Evolutionary conservation across 2,797 vertebrate genomes (phyloP).

Genomic region (Scomberomorus guttatus): DNA sequence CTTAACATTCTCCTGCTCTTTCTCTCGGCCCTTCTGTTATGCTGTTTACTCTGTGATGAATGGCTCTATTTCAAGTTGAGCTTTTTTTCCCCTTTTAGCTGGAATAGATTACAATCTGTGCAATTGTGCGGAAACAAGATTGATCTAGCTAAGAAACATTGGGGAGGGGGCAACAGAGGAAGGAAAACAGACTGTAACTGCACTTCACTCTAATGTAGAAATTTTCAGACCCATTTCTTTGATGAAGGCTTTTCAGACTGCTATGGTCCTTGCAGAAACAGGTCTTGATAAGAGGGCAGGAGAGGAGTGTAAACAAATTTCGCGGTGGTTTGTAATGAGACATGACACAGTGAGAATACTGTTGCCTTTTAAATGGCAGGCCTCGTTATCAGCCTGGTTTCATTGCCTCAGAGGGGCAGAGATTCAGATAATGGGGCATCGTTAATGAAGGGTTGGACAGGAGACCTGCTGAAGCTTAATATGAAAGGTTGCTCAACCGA

Average conservation of each 20-base stretch:
- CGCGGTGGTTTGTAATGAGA: constrained; percentile 65
- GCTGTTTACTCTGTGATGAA: constrained; percentile 83
- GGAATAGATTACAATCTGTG: constrained; percentile 85
- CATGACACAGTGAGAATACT: constrained; percentile 60
- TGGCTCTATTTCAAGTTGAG: constrained; percentile 84
- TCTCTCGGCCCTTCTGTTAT: constrained; percentile 52
- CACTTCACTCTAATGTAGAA: constrained; percentile 43
- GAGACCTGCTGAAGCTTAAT: constrained; percentile 42
- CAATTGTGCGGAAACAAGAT: constrained; percentile 83
- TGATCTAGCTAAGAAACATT: constrained; percentile 63
- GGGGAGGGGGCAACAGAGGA: constrained; percentile 28
- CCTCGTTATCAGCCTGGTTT: constrained; percentile 67
- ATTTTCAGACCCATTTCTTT: constrained; percentile 22
- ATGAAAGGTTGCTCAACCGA: constrained; percentile 13
- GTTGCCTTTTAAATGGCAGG: constrained; percentile 81
- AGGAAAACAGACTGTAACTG: constrained; percentile 22
- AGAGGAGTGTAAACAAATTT: constrained; percentile 59
- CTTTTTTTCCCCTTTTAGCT: constrained; percentile 50
- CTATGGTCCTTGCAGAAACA: constrained; percentile 17
- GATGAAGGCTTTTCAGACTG: constrained; percentile 28
- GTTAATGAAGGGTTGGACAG: constrained; percentile 58
- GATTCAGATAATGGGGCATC: constrained; percentile 69
- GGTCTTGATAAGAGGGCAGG: constrained; percentile 41
- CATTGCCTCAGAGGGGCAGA: constrained; percentile 59
- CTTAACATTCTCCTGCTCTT: constrained; percentile 55